These are phyloP conservation scores for Apodemus sylvaticus DNA, from an alignment of 2,113 vertebrate species.

Conservation along the genomic window DNA sequence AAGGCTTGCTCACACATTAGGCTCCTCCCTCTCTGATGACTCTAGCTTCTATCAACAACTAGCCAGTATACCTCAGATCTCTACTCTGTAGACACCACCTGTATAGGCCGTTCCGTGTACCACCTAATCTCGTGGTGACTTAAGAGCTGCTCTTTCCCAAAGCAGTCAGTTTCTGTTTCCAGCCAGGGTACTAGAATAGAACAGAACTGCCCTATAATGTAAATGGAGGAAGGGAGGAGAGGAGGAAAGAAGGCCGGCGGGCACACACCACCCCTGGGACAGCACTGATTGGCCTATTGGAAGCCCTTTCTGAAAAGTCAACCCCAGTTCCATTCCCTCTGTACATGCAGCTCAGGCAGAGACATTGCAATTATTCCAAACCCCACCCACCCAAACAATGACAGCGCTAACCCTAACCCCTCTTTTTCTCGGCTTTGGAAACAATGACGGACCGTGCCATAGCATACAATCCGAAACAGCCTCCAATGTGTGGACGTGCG, in stretches of 20 bases:
- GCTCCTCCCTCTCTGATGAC: background rate
- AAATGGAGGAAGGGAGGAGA: background rate
- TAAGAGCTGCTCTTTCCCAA: background rate
- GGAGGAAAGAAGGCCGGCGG: background rate
- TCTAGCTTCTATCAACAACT: background rate
- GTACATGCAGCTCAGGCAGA: background rate
- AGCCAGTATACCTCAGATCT: background rate
- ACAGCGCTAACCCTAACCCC: conserved; percentile 15
- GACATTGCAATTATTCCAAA: background rate
- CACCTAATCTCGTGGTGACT: background rate
- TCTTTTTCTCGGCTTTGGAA: conserved; percentile 61
- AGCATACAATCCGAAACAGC: conserved; percentile 68
- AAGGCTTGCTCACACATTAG: background rate
- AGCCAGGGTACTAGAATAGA: background rate
- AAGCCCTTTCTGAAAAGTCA: background rate
- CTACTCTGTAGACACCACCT: background rate
- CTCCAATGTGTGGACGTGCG: conserved; percentile 46
- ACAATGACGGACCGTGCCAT: conserved; percentile 37
- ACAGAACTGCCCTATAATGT: background rate
- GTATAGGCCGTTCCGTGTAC: background rate
- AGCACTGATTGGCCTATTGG: background rate
- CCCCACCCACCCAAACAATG: background rate
- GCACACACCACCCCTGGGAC: background rate
- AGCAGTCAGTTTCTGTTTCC: background rate
- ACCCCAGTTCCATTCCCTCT: background rate